Evolutionary conservation across 2,113 vertebrate genomes (phyloP).

Genomic region (Myanophis thanlyinensis): DNA sequence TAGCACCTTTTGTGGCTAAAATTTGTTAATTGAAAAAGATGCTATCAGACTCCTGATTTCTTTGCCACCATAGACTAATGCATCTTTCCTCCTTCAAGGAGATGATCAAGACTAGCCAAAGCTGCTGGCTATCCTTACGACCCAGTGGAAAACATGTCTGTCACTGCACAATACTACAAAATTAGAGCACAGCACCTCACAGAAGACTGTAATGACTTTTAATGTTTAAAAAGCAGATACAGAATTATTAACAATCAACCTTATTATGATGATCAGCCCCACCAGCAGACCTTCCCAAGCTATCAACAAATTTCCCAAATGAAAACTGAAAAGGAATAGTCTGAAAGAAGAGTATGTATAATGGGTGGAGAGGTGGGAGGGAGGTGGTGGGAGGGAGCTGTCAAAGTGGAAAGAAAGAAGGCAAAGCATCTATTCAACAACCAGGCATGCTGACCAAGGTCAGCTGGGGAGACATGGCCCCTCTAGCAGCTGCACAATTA

Average conservation of each 20-base stretch:
- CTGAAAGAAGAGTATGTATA: slow-evolving; percentile 36
- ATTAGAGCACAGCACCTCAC: neutral
- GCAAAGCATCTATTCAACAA: slow-evolving; percentile 64
- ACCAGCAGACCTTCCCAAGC: slow-evolving; percentile 7
- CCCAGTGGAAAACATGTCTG: neutral
- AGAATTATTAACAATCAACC: neutral
- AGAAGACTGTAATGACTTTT: neutral
- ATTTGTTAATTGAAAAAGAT: neutral
- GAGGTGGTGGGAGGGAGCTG: slow-evolving; percentile 53
- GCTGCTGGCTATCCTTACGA: neutral
- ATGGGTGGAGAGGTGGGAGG: neutral
- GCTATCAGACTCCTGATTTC: neutral
- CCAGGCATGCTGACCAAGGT: slow-evolving; percentile 68
- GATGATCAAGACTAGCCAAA: neutral
- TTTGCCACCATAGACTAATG: neutral
- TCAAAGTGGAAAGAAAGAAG: slow-evolving; percentile 69
- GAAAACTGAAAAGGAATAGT: slow-evolving; percentile 43
- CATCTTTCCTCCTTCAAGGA: neutral
- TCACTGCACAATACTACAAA: neutral
- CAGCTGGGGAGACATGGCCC: slow-evolving; percentile 64
- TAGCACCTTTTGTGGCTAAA: neutral
- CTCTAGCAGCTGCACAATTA: slow-evolving; percentile 73
- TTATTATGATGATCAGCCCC: neutral
- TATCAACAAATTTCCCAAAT: slow-evolving; percentile 15
- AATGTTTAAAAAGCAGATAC: slow-evolving; percentile 9